Base-by-base conservation (phyloP, 2,113 vertebrate genomes). In the Geococcyx californianus region DNA sequence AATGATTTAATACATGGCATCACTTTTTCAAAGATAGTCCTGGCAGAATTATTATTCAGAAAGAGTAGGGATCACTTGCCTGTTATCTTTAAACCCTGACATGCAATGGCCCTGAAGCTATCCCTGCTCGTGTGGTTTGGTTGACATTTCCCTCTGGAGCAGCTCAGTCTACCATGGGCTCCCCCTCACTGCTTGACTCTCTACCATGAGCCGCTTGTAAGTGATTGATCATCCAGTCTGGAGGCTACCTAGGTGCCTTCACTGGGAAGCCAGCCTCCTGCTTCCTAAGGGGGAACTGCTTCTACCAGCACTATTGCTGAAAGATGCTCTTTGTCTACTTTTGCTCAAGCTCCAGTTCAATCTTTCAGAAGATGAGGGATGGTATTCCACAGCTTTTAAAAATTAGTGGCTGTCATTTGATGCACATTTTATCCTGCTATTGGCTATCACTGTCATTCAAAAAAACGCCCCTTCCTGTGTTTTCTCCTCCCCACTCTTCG, bases 61-160 rank as follows among this genome's bases (percentile, higher is more conserved):
- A 90, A 59, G 26, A 70, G 38, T 23, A 29, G 18, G 17, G 21
- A 56, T 6, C 7, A n/a, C 45, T 33, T 59, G 3, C 4, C 7
- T 38, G 9, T 10, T 72, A 28, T 44, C 18, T 52, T 90, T 73
- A 33, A 31, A 73, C 16, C 26, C 52, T 26, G n/a, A 70, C 55
- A 49, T 84, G 38, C 4, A 1, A 55, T 1, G 9, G 56, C 33
- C 67, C 45, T 18, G 21, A 52, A n/a, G 40, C 8, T 33, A 68
- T 18, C 45, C 16, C 28, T 12, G 11, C 4, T 28, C 2, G 1
- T 0, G 0, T 7, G 10, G 23, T 62, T 51, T 31, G 33, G 63
- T 1, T 68, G 38, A 63, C 0, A 1, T 38, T 77, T 54, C 38
- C 42, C 51, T 55, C 51, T 9, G 34, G 3, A 69, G 45, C n/a